These are phyloP conservation scores for Nasonia oneida DNA, from an alignment of 2,888 invertebrate species.

Conservation along the genomic window DNA sequence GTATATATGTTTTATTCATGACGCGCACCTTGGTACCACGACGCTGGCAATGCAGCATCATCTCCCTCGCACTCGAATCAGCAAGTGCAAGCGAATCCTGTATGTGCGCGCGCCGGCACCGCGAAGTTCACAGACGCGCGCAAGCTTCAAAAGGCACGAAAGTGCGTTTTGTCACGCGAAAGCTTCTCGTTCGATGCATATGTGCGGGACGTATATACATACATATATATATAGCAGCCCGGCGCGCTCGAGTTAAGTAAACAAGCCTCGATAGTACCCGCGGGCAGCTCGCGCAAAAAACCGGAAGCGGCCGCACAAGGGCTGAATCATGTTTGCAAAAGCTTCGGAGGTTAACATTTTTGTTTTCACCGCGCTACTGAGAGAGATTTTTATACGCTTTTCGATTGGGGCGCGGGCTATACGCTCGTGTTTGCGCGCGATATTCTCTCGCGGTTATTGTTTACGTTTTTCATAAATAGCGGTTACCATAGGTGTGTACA, in stretches of 20 bases:
- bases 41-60: background rate
- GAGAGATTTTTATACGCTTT: background rate
- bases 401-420: too few species aligned
- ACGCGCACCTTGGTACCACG: conserved; percentile 11
- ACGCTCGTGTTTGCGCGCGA: too few species aligned
- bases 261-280: conserved; percentile 19
- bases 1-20: conserved; percentile 45
- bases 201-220: too few species aligned
- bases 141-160: conserved; percentile 37
- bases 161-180: conserved; percentile 3
- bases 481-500: too few species aligned
- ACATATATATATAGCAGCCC: too few species aligned
- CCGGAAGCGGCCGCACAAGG: background rate
- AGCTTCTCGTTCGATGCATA: background rate
- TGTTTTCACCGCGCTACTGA: background rate
- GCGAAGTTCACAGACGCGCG: background rate
- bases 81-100: background rate
- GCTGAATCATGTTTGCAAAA: background rate
- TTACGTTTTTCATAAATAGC: too few species aligned
- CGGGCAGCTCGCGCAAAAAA: background rate
- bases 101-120: background rate
- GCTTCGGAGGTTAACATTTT: background rate
- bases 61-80: too few species aligned
- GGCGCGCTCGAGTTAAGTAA: background rate
- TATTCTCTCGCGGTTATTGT: too few species aligned